Evolutionary conservation across 2,797 vertebrate genomes (phyloP).

Genomic region (Falco biarmicus): DNA sequence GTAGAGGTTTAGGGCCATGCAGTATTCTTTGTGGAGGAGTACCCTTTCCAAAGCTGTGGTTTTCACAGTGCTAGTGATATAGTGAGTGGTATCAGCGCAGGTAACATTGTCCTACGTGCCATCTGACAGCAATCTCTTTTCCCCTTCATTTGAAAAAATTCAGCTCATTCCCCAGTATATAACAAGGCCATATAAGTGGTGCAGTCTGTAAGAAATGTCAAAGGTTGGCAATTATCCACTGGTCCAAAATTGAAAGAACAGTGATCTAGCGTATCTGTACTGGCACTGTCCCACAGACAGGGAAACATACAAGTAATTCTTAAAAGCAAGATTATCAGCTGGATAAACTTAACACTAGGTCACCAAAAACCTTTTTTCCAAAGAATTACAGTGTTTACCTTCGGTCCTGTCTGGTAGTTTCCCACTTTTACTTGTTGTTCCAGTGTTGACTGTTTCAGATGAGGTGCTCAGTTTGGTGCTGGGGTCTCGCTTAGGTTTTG

Average conservation of each 20-base stretch:
- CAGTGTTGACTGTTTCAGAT: slow-evolving; percentile 93
- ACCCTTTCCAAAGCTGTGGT: neutral
- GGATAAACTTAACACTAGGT: neutral
- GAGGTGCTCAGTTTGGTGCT: slow-evolving; percentile 98
- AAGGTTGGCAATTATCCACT: neutral
- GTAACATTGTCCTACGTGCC: neutral
- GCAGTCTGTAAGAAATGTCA: neutral
- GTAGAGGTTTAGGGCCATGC: neutral
- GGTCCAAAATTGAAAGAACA: neutral
- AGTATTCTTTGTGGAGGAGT: neutral
- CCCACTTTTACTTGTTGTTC: slow-evolving; percentile 81
- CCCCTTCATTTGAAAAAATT: neutral
- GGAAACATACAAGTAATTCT: neutral
- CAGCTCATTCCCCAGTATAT: neutral
- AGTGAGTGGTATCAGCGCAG: neutral
- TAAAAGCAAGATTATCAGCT: neutral
- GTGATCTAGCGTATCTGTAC: neutral
- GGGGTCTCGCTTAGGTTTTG: slow-evolving; percentile 96
- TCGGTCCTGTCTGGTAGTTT: slow-evolving; percentile 82
- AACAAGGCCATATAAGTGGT: neutral
- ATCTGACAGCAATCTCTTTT: neutral
- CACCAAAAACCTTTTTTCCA: neutral
- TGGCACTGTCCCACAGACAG: neutral
- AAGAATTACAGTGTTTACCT: slow-evolving; percentile 63
- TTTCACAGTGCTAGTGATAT: neutral